Evolutionary conservation across 2,797 vertebrate genomes (phyloP).

Genomic region (Mycteria americana): DNA sequence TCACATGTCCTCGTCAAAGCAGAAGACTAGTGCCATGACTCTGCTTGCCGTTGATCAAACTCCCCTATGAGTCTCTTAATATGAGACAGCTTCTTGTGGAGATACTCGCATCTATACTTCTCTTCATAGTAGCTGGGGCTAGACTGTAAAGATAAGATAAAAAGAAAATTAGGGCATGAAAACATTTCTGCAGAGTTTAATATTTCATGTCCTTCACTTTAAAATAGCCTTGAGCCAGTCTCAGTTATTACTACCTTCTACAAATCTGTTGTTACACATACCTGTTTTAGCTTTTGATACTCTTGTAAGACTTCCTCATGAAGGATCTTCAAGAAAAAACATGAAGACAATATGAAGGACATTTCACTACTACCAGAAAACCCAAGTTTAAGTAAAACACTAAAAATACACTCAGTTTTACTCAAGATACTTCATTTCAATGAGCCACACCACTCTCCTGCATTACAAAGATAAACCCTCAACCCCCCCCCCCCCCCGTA

Average conservation of each 20-base stretch:
- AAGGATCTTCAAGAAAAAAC: slow-evolving; percentile 76
- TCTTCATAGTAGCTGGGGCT: slow-evolving; percentile 86
- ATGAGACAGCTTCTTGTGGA: slow-evolving; percentile 91
- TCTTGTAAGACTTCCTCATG: slow-evolving; percentile 87
- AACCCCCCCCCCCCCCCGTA: rapidly evolving
- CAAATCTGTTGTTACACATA: slow-evolving; percentile 45
- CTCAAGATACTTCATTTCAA: not conserved
- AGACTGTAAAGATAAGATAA: slow-evolving; percentile 69
- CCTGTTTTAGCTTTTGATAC: slow-evolving; percentile 89
- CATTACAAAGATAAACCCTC: not conserved
- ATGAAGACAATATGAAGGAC: not conserved
- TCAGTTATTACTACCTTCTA: no score
- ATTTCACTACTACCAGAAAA: not conserved
- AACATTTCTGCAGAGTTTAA: not conserved
- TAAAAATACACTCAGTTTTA: not conserved
- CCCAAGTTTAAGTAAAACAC: not conserved
- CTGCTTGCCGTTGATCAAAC: slow-evolving; percentile 85
- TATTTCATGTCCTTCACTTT: not conserved
- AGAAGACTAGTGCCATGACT: slow-evolving; percentile 77
- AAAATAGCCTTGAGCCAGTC: not conserved
- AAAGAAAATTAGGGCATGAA: not conserved
- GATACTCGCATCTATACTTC: slow-evolving; percentile 89
- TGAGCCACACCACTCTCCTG: not conserved
- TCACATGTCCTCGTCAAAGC: slow-evolving; percentile 62
- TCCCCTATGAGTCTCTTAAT: slow-evolving; percentile 90